These are phyloP conservation scores for Silurus meridionalis DNA, from an alignment of 2,113 vertebrate genomes.

Conservation along the genomic window DNA sequence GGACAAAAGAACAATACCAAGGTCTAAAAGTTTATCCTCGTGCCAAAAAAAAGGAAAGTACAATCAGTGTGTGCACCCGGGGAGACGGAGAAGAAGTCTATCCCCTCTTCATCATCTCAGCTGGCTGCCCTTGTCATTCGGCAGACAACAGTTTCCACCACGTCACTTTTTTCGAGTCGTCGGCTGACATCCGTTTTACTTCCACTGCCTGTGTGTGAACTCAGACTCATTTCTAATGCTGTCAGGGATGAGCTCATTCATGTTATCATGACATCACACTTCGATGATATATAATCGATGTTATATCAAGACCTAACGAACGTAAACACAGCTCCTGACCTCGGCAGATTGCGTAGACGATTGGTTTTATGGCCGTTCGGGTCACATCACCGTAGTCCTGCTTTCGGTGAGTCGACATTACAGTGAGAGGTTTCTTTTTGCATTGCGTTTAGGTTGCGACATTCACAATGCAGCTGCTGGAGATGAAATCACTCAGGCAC, in stretches of 20 bases:
- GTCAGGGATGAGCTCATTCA: not conserved
- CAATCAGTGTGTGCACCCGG: not conserved
- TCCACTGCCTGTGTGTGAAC: not conserved
- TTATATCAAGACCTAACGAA: not conserved
- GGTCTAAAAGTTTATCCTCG: not conserved
- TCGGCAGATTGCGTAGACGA: not conserved
- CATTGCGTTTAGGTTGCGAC: too few relatives aligned
- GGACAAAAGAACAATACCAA: not conserved
- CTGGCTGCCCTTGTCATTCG: not conserved
- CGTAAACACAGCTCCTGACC: not conserved
- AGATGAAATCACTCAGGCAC: too few relatives aligned
- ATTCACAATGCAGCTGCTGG: too few relatives aligned
- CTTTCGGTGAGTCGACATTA: not conserved
- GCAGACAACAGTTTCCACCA: not conserved
- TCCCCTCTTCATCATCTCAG: slow-evolving; percentile 20
- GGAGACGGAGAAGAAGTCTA: not conserved
- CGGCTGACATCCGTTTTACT: not conserved
- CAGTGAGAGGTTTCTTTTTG: too few relatives aligned
- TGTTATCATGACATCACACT: not conserved
- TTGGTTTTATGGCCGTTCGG: not conserved
- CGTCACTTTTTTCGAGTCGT: not conserved
- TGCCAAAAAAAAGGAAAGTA: not conserved
- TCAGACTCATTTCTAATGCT: not conserved
- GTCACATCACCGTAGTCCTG: not conserved
- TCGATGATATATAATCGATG: not conserved